phyloP scores from a whole-genome alignment of 2,113 vertebrate species.

The Trachemys scripta region DNA sequence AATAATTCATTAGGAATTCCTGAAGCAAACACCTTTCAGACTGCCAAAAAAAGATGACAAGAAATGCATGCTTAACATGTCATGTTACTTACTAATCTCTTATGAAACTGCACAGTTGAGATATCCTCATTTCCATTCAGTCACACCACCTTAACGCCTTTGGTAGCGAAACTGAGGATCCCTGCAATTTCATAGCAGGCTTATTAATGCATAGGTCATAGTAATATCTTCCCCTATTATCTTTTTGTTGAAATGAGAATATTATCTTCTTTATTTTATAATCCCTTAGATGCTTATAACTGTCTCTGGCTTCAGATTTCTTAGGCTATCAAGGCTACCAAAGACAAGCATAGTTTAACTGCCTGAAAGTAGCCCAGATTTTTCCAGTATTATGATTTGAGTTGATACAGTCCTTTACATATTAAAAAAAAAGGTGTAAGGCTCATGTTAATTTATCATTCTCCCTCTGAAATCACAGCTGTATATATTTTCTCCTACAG shows the following conservation, averaged over 20 bases:
- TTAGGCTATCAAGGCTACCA: background rate
- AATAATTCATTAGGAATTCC: background rate
- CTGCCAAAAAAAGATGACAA: background rate
- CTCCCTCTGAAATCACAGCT: background rate
- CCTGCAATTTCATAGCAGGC: background rate
- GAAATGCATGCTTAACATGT: background rate
- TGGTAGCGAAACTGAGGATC: background rate
- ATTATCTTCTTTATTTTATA: background rate
- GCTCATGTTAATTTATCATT: background rate
- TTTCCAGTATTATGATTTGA: background rate
- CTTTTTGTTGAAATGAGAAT: background rate
- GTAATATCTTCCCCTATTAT: background rate
- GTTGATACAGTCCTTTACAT: background rate
- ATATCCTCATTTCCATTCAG: background rate
- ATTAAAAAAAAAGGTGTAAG: background rate
- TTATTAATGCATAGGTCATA: slow-evolving; percentile 21
- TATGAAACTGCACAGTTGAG: slow-evolving; percentile 12
- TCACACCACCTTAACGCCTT: background rate
- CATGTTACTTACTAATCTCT: background rate
- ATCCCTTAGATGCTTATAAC: background rate
- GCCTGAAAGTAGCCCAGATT: background rate
- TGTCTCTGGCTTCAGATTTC: background rate
- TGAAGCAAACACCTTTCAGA: background rate
- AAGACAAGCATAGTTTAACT: background rate
- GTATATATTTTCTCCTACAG: background rate